Evolutionary conservation across 2,797 vertebrate genomes (phyloP).

Genomic region (Rachycentron canadum): DNA sequence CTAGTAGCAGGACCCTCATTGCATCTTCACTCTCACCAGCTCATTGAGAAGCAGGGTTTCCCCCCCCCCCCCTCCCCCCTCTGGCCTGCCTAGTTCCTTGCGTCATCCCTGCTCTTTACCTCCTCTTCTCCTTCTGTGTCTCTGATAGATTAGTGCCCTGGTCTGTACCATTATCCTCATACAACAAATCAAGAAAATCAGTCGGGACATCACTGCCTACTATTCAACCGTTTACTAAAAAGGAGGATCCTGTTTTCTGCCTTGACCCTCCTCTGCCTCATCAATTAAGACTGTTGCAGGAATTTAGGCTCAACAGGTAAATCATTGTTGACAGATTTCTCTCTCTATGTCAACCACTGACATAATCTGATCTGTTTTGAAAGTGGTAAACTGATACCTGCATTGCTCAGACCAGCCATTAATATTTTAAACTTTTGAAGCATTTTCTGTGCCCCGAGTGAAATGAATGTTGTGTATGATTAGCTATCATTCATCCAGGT

Average conservation of each 20-base stretch:
- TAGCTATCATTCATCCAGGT: slow-evolving; percentile 19
- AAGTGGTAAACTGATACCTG: not conserved
- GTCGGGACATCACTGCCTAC: not conserved
- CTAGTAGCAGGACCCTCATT: not conserved
- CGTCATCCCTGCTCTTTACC: slow-evolving; percentile 39
- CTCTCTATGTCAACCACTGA: slow-evolving; percentile 18
- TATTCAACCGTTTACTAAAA: slow-evolving; percentile 61
- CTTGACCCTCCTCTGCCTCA: not conserved
- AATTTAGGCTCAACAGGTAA: slow-evolving; percentile 12
- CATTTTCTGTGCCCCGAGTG: not conserved
- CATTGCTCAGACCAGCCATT: not conserved
- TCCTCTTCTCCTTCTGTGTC: slow-evolving; percentile 42
- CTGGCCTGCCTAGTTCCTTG: not conserved
- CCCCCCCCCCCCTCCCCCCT: no score
- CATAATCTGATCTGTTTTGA: not conserved
- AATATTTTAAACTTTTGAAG: not conserved
- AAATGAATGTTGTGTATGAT: slow-evolving; percentile 20
- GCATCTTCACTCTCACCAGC: not conserved
- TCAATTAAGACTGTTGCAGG: slow-evolving; percentile 12
- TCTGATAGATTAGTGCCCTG: slow-evolving; percentile 67
- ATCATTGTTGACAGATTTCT: slow-evolving; percentile 28
- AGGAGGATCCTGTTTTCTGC: not conserved
- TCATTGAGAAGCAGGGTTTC: no score
- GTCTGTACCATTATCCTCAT: slow-evolving; percentile 62
- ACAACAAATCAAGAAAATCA: slow-evolving; percentile 53